phyloP scores from a whole-genome alignment of 2,797 vertebrate species.

The Capromys pilorides region DNA sequence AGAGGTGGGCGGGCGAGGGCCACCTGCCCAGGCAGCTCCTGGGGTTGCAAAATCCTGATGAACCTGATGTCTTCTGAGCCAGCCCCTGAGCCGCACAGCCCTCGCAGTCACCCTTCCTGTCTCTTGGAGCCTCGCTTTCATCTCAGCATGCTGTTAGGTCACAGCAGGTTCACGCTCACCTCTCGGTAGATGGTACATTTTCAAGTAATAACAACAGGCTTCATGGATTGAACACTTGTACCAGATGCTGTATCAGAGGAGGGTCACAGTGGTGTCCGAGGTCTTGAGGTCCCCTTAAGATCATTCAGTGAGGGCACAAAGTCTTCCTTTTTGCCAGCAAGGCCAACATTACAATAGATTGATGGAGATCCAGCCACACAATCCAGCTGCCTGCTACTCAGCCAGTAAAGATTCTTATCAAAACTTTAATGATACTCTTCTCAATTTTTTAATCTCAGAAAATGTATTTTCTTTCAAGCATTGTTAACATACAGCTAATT shows the following conservation, averaged over 20 bases:
- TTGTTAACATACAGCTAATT: not conserved
- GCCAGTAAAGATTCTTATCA: not conserved
- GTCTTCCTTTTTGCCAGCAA: not conserved
- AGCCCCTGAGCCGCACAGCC: rapidly evolving
- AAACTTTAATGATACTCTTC: not conserved
- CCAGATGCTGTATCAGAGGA: not conserved
- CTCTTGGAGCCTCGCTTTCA: not conserved
- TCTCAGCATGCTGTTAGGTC: not conserved
- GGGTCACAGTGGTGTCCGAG: not conserved
- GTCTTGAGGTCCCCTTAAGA: not conserved
- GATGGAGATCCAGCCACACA: not conserved
- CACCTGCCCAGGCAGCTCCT: not conserved
- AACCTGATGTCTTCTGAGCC: not conserved
- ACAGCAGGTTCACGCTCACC: not conserved
- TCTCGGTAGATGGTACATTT: not conserved
- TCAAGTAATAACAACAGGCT: not conserved
- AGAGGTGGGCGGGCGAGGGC: not conserved
- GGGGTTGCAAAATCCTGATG: not conserved
- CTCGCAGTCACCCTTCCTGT: rapidly evolving
- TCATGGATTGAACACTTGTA: not conserved
- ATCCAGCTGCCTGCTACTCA: not conserved
- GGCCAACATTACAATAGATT: not conserved
- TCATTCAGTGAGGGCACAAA: rapidly evolving
- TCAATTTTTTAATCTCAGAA: not conserved
- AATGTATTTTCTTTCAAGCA: not conserved